A percentile compares a stretch with the other conserved stretches of the same genome.
phyloP scores from a whole-genome alignment of 1,140 invertebrate genomes.

The Philopotamus ludificatus region DNA sequence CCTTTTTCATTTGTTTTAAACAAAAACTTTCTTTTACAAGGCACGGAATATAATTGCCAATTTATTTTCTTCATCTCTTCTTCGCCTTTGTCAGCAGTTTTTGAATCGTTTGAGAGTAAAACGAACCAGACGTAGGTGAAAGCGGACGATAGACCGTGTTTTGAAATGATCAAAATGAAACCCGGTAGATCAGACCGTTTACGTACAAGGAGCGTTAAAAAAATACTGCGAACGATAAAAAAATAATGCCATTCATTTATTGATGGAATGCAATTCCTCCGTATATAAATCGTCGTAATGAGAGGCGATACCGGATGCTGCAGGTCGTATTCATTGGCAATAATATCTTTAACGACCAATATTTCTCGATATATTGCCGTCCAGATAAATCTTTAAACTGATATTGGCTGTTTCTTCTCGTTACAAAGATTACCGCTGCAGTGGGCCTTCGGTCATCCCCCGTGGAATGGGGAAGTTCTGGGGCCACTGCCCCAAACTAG shows the following conservation, averaged over 20 bases:
- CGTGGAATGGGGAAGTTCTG: constrained; percentile 10
- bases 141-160: constrained; percentile 27
- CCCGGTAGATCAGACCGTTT: constrained; percentile 22
- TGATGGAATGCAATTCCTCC: too few species aligned
- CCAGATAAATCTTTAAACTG: constrained; percentile 36
- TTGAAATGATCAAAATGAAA: constrained; percentile 38
- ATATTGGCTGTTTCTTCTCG: constrained; percentile 29
- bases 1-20: constrained; percentile 27
- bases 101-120: constrained; percentile 37
- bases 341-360: constrained; percentile 40
- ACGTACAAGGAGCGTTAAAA: background rate
- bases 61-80: constrained; percentile 39
- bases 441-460: constrained; percentile 7
- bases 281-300: too few species aligned
- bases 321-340: constrained; percentile 28
- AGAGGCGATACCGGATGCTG: too few species aligned
- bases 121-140: constrained; percentile 18
- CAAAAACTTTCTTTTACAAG: constrained; percentile 8
- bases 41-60: constrained; percentile 10
- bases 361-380: constrained; percentile 37
- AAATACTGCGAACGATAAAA: too few species aligned
- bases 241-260: too few species aligned
- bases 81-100: constrained; percentile 40
- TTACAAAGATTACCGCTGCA: constrained; percentile 33
- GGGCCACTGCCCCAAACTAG: constrained; percentile 31